Base-by-base conservation (phyloP, 2,113 vertebrate genomes). In the Charadrius vociferus region DNA sequence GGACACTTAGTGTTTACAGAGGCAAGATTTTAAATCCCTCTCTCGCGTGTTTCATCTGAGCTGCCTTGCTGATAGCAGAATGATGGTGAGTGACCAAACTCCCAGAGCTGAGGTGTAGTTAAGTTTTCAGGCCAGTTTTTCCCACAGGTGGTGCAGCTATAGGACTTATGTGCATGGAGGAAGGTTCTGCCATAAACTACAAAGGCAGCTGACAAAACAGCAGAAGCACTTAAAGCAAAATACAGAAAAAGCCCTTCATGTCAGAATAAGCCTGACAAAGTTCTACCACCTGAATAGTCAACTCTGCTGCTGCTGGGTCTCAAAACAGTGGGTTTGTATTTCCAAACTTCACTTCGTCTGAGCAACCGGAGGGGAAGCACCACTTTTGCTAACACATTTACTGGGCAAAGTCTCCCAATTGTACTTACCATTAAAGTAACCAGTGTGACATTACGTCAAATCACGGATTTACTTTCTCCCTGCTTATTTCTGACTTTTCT, bases 201-300 rank as follows among this genome's bases (percentile, higher is more conserved):
- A 50, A 53, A 14, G 34, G 70, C 62, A 27, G 50, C 9, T 70
- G 50, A 70, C 58, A 32, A 86, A 88, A 83, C 21, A 89, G 36
- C 8, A 65, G 7, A 7, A 58, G 7, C 23, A 36, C 11, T 78
- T 61, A 19, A 22, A 49, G 13, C 19, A 85, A 29, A 52, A 55
- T 4, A 37, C 0, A 4, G 3, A 30, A 41, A 43, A 56, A 41
- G 4, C 10, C 4, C 36, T 41, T 27, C 27, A 52, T 3, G 5
- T 65, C 53, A 83, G 43, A 91, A 50, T 62, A 67, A 72, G 10
- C 18, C 26, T 67, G 21, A 16, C 18, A 61, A 91, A 73, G 6
- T 55, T 90, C 13, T 56, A 58, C 17, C 11, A 49, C 27, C 36
- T 34, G 26, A 30, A 34, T 0, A 80, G 34, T 47, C 43, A 68